These are phyloP conservation scores for Dendrolimus pini DNA, from an alignment of 2,888 invertebrate genomes.

Conservation along the genomic window DNA sequence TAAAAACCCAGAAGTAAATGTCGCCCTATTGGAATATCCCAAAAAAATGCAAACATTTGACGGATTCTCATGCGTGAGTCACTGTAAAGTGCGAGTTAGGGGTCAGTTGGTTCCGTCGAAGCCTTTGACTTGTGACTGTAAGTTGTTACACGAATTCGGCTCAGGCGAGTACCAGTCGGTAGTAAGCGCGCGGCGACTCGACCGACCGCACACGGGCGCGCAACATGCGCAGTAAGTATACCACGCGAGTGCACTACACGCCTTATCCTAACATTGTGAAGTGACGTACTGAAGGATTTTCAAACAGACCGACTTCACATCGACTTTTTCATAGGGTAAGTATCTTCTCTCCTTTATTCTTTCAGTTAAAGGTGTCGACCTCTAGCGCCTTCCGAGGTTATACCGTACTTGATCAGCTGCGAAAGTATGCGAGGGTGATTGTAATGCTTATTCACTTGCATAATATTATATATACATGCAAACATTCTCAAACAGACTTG, in stretches of 20 bases:
- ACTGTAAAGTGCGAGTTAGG: no score
- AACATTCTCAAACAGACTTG: neutral
- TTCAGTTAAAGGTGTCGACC: constrained; percentile 19
- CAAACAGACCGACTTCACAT: constrained; percentile 17
- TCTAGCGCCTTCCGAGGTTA: constrained; percentile 31
- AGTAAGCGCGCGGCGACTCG: constrained; percentile 59
- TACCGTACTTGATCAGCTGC: constrained; percentile 48
- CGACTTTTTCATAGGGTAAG: constrained; percentile 3
- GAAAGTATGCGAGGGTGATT: constrained; percentile 42
- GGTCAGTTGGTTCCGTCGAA: neutral
- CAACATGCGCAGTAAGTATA: constrained; percentile 48
- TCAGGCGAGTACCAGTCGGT: constrained; percentile 18
- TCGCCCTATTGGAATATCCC: no score
- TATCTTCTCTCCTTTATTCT: constrained; percentile 1
- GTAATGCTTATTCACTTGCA: constrained; percentile 22
- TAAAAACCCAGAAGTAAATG: no score
- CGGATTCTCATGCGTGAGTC: no score
- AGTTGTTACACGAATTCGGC: constrained; percentile 18
- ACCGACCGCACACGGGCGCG: constrained; percentile 44
- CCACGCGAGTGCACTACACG: constrained; percentile 52
- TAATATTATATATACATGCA: constrained; percentile 9
- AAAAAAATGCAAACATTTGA: no score
- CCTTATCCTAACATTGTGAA: constrained; percentile 50
- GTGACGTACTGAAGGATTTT: constrained; percentile 55
- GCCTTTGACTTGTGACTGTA: neutral